These are phyloP conservation scores for Nyctereutes procyonoides DNA, from an alignment of 2,113 vertebrate species.

Conservation along the genomic window DNA sequence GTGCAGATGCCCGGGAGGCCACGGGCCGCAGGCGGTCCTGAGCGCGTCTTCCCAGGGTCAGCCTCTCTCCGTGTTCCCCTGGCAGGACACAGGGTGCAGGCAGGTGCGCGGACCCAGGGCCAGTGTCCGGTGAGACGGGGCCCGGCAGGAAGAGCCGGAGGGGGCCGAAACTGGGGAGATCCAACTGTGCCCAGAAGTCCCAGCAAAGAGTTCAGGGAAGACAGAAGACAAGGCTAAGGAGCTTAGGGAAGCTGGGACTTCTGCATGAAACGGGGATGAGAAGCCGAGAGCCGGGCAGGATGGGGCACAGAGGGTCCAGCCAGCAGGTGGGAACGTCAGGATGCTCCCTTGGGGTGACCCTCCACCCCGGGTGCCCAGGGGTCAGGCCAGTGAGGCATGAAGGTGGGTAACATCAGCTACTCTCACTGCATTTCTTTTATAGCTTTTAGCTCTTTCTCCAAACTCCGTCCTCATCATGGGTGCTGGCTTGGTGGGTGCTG, in stretches of 20 bases:
- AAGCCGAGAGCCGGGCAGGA: neutral
- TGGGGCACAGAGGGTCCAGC: neutral
- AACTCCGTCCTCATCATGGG: neutral
- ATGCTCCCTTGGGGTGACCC: fast-evolving
- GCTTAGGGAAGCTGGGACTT: no score
- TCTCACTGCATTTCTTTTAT: neutral
- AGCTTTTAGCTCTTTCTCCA: neutral
- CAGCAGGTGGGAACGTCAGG: neutral
- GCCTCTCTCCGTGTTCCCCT: neutral
- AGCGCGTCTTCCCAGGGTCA: fast-evolving
- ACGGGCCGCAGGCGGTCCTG: neutral
- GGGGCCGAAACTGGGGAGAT: neutral
- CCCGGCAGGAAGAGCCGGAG: neutral
- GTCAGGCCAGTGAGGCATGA: neutral
- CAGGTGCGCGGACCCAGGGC: neutral
- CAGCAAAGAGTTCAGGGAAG: neutral
- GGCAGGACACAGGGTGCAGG: neutral
- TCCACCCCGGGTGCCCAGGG: neutral
- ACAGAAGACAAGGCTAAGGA: neutral
- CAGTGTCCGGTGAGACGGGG: neutral
- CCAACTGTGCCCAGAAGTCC: neutral
- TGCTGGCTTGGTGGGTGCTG: no score
- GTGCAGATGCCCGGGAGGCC: neutral
- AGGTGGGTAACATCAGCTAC: neutral
- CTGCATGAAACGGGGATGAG: fast-evolving